Percentiles rank a stretch among this genome's conserved stretches.
These are phyloP conservation scores for Drosophila sulfurigaster DNA, from an alignment of 1,140 invertebrate genomes.

Conservation along the genomic window DNA sequence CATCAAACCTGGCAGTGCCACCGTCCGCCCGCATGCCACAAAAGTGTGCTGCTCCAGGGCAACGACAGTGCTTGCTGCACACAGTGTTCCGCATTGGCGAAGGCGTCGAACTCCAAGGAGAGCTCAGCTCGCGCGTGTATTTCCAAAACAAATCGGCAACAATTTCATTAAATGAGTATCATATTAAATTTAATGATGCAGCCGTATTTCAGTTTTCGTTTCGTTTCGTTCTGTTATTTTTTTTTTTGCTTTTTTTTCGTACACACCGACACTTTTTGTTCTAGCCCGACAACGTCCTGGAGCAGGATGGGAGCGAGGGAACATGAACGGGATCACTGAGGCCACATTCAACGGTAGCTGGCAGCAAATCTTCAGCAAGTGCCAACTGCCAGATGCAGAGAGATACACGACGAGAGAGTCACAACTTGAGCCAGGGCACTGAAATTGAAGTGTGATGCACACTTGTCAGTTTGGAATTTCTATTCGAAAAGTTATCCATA, in stretches of 20 bases:
- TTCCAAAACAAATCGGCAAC: conserved; percentile 85
- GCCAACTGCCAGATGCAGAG: conserved; percentile 8
- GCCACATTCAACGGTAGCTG: conserved; percentile 58
- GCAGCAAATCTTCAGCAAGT: conserved; percentile 60
- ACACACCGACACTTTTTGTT: conserved; percentile 61
- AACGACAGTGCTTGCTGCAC: conserved; percentile 8
- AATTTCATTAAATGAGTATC: conserved; percentile 85
- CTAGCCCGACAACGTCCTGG: conserved; percentile 33
- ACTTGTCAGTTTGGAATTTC: conserved; percentile 66
- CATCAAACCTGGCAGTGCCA: conserved; percentile 30
- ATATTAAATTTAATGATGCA: conserved; percentile 86
- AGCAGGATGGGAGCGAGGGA: conserved; percentile 9
- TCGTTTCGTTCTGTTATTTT: conserved; percentile 26
- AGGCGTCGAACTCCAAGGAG: conserved; percentile 67
- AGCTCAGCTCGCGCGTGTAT: conserved; percentile 74
- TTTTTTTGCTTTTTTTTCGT: conserved; percentile 33
- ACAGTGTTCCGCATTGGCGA: conserved; percentile 55
- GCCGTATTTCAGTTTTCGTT: conserved; percentile 85
- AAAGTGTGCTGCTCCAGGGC: conserved; percentile 44
- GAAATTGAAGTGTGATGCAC: conserved; percentile 58
- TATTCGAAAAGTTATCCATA: conserved; percentile 73
- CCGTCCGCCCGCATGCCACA: conserved; percentile 61
- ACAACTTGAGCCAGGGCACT: conserved; percentile 35
- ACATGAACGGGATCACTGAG: conserved; percentile 22
- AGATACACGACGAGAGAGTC: conserved; percentile 2